Evolutionary conservation across 2,888 invertebrate species (phyloP).

Genomic region (Drosophila borborema): DNA sequence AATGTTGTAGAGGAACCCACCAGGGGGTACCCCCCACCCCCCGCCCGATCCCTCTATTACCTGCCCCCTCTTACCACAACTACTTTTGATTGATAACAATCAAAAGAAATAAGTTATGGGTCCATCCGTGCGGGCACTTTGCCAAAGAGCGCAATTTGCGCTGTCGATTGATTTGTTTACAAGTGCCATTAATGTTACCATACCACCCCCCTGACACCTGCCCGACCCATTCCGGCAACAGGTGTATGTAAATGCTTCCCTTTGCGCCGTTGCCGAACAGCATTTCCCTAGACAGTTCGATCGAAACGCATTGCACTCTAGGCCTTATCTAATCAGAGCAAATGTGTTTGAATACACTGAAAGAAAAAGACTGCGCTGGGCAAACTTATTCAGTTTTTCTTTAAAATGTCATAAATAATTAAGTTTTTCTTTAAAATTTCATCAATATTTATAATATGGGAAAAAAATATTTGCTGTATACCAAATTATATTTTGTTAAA

Average conservation of each 20-base stretch:
- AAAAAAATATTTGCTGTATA: too few species aligned
- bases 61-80: not conserved
- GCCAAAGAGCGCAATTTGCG: constrained; percentile 63
- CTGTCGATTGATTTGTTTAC: constrained; percentile 75
- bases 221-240: not conserved
- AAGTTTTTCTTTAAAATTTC: not conserved
- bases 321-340: constrained; percentile 52
- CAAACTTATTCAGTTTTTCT: not conserved
- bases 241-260: constrained; percentile 71
- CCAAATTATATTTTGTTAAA: too few species aligned
- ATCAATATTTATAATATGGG: too few species aligned
- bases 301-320: constrained; percentile 44
- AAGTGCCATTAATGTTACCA: constrained; percentile 73
- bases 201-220: not conserved
- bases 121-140: constrained; percentile 42
- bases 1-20: constrained; percentile 54
- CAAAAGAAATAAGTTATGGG: constrained; percentile 28
- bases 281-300: constrained; percentile 44
- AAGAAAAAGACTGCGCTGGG: not conserved
- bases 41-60: too few species aligned
- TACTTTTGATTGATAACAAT: constrained; percentile 67
- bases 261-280: constrained; percentile 20
- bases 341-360: constrained; percentile 27
- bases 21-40: not conserved
- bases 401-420: not conserved